These are phyloP conservation scores for Lithophane socia DNA, from an alignment of 2,888 invertebrate genomes.

Conservation along the genomic window DNA sequence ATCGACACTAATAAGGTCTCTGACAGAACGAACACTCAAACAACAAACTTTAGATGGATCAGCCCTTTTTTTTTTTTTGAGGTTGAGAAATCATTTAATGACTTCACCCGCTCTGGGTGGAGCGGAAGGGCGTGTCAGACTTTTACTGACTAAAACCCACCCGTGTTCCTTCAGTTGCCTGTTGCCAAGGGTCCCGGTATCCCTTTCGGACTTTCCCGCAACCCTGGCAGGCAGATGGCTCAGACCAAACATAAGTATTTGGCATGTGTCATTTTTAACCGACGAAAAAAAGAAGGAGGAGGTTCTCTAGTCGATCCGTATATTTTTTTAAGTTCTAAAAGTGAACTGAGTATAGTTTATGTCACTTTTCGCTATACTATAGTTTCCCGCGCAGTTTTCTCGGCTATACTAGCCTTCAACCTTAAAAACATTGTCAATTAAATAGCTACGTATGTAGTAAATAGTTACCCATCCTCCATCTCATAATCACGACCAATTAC, in stretches of 20 bases:
- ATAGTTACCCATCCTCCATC: constrained; percentile 24
- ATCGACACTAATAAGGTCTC: background rate
- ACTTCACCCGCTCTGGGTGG: too few relatives aligned
- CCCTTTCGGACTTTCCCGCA: too few relatives aligned
- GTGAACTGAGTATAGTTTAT: background rate
- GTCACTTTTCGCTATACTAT: too few relatives aligned
- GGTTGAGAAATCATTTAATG: too few relatives aligned
- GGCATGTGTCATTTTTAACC: background rate
- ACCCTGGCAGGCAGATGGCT: too few relatives aligned
- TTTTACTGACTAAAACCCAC: too few relatives aligned
- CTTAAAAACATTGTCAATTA: constrained; percentile 26
- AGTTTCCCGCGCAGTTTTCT: constrained; percentile 17
- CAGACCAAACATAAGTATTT: background rate
- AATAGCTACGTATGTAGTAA: constrained; percentile 25
- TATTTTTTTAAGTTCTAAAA: background rate
- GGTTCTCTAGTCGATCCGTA: too few relatives aligned
- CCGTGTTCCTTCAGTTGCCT: too few relatives aligned
- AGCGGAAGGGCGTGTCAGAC: too few relatives aligned
- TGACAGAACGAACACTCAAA: background rate
- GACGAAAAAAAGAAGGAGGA: too few relatives aligned
- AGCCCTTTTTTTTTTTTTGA: background rate
- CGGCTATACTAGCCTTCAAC: background rate
- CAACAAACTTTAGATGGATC: background rate
- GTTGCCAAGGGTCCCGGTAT: too few relatives aligned
- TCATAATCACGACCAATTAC: constrained; percentile 35